These are phyloP conservation scores for Heterochromis multidens DNA, from an alignment of 2,113 vertebrate species.

Conservation along the genomic window DNA sequence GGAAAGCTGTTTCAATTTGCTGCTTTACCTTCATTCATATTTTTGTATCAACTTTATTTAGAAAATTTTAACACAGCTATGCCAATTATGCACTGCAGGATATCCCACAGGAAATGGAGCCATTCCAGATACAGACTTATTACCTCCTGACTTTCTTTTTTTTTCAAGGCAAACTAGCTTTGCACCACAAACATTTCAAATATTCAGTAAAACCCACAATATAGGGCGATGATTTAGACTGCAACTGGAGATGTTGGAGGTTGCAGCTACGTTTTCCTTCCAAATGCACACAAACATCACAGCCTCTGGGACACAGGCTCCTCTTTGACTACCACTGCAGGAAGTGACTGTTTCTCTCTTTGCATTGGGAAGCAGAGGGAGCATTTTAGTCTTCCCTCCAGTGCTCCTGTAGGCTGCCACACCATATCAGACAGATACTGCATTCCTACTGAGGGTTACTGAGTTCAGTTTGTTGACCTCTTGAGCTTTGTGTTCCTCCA, in stretches of 20 bases:
- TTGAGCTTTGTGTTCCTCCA: neutral
- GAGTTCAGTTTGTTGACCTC: neutral
- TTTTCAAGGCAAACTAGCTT: neutral
- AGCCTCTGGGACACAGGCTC: conserved; percentile 1
- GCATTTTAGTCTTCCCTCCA: neutral
- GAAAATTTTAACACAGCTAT: neutral
- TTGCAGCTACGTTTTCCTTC: conserved; percentile 19
- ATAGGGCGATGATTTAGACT: neutral
- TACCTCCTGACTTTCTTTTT: neutral
- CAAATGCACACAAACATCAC: neutral
- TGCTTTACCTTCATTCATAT: neutral
- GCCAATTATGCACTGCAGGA: neutral
- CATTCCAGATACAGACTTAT: neutral
- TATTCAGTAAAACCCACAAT: conserved; percentile 1
- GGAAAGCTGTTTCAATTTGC: neutral
- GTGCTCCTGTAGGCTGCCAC: neutral
- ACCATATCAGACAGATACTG: neutral
- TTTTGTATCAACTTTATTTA: neutral
- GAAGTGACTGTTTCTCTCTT: conserved; percentile 18
- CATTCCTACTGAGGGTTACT: conserved; percentile 17
- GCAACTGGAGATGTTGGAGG: neutral
- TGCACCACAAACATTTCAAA: conserved; percentile 23
- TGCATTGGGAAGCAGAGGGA: neutral
- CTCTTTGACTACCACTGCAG: conserved; percentile 18
- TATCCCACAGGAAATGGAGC: neutral